phyloP scores from a whole-genome alignment of 2,113 vertebrate species.

The Grantiella picta region DNA sequence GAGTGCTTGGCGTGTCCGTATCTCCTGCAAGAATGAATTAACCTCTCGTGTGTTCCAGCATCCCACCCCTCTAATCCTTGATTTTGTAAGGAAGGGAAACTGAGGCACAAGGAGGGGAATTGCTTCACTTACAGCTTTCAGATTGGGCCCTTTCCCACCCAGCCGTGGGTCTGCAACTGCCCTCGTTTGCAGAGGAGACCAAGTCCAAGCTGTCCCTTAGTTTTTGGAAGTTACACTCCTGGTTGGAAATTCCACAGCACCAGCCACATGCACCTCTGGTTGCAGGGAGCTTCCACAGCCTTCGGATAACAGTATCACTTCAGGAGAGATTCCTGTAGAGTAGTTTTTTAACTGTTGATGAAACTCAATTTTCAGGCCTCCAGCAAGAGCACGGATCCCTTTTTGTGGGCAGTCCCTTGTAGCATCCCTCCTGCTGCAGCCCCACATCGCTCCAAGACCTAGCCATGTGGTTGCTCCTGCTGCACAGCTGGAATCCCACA shows the following conservation, averaged over 20 bases:
- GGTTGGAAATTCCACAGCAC: not conserved
- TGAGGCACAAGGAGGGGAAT: not conserved
- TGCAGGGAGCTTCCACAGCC: not conserved
- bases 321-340: not conserved
- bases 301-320: fast-evolving
- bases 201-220: not conserved
- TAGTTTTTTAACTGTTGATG: not conserved
- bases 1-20: fast-evolving
- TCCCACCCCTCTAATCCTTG: not conserved
- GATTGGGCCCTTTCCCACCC: not conserved
- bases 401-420: not conserved
- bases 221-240: fast-evolving
- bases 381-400: fast-evolving
- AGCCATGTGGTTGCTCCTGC: not conserved
- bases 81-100: not conserved
- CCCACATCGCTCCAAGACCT: fast-evolving
- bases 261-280: fast-evolving
- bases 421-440: not conserved
- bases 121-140: fast-evolving
- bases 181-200: not conserved
- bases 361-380: not conserved
- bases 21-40: not conserved
- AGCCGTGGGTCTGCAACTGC: not conserved
- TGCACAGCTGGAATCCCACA: not conserved
- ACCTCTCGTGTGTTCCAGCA: fast-evolving